Conservation (phyloP, 2,797 vertebrate genomes). For the Hapalemur alaotrensis region DNA sequence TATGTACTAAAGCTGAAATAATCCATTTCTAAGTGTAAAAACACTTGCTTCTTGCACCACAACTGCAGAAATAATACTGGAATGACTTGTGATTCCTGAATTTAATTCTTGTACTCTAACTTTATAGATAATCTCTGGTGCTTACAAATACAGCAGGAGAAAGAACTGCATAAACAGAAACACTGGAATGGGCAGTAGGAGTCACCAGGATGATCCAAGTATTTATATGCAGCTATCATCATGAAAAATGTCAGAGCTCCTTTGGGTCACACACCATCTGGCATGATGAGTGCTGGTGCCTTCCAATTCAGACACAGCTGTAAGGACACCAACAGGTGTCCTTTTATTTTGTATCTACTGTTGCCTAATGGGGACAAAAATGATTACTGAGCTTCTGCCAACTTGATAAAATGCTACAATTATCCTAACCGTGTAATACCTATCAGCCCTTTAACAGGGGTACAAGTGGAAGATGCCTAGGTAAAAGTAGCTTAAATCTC, state of each 20-base stretch:
- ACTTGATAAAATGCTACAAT: conserved; percentile 78
- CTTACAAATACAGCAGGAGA: conserved; percentile 32
- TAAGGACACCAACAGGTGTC: conserved; percentile 71
- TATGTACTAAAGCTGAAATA: conserved; percentile 53
- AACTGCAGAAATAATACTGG: not conserved
- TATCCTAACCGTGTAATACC: conserved; percentile 70
- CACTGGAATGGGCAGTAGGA: not conserved
- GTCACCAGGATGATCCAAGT: not conserved
- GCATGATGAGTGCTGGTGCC: conserved; percentile 53
- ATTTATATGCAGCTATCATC: conserved; percentile 56
- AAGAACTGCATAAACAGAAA: conserved; percentile 32
- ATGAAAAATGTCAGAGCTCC: conserved; percentile 63
- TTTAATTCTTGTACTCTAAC: conserved; percentile 48
- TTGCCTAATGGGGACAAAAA: conserved; percentile 77
- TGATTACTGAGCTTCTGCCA: conserved; percentile 73
- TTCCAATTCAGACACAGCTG: conserved; percentile 62
- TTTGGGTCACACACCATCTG: conserved; percentile 33
- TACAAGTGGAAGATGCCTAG: conserved; percentile 43
- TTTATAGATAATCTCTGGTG: conserved; percentile 50
- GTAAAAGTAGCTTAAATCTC: conserved; percentile 59
- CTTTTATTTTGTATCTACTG: conserved; percentile 69
- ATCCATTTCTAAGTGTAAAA: conserved; percentile 51
- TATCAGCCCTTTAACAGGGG: conserved; percentile 60
- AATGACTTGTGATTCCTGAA: not conserved
- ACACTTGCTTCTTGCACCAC: not conserved